These are phyloP conservation scores for Lamproptera curius DNA, from an alignment of 2,888 invertebrate species.

Conservation along the genomic window DNA sequence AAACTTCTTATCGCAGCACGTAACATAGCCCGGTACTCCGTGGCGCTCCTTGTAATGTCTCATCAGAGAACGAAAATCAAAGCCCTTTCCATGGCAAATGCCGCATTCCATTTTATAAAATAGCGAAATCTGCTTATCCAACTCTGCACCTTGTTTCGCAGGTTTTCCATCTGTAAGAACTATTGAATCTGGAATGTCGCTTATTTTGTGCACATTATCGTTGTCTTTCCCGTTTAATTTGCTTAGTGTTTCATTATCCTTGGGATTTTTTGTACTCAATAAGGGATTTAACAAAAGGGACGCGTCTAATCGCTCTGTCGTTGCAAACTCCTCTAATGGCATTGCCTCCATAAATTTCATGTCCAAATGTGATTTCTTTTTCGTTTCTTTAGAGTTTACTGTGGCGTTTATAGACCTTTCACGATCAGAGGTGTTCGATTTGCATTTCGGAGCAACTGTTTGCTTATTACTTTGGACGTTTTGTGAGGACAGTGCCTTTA, in stretches of 20 bases:
- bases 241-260: constrained; percentile 20
- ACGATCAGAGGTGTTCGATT: constrained; percentile 38
- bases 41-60: constrained; percentile 70
- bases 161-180: constrained; percentile 64
- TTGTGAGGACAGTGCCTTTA: constrained; percentile 40
- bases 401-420: constrained; percentile 30
- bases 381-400: constrained; percentile 30
- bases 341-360: constrained; percentile 63
- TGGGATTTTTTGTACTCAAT: constrained; percentile 26
- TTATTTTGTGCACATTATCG: constrained; percentile 29
- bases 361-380: constrained; percentile 51
- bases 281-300: constrained; percentile 41
- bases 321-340: constrained; percentile 65
- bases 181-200: constrained; percentile 50
- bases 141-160: constrained; percentile 58
- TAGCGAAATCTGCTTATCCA: constrained; percentile 65
- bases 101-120: constrained; percentile 74
- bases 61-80: constrained; percentile 67
- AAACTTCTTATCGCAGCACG: constrained; percentile 69
- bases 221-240: constrained; percentile 28
- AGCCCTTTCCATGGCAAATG: constrained; percentile 65
- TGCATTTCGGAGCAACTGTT: constrained; percentile 22
- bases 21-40: constrained; percentile 69
- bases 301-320: constrained; percentile 55
- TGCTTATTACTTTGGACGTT: constrained; percentile 32